Conservation (phyloP, 1,140 invertebrate genomes). For the Macrobrachium rosenbergii region DNA sequence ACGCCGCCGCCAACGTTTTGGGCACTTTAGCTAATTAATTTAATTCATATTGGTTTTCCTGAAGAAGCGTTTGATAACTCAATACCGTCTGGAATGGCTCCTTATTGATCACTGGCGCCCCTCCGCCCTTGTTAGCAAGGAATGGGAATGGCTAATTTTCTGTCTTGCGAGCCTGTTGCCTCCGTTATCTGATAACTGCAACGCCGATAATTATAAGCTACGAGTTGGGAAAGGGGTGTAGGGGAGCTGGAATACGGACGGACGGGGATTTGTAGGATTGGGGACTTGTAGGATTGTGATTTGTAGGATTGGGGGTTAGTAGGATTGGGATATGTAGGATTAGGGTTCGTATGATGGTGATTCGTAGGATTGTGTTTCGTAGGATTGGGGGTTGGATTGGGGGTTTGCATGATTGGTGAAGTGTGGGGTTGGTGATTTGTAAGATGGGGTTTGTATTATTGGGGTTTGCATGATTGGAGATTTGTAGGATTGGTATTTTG, state of each 20-base stretch:
- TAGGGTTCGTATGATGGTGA: too few relatives aligned
- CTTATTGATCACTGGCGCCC: background rate
- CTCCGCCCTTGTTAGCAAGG: background rate
- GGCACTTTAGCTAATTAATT: constrained; percentile 54
- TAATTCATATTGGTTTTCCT: constrained; percentile 46
- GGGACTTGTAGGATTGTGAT: too few relatives aligned
- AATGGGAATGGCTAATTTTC: constrained; percentile 23
- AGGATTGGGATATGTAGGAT: background rate
- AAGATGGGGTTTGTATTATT: too few relatives aligned
- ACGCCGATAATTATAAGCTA: constrained; percentile 19
- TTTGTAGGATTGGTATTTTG: too few relatives aligned
- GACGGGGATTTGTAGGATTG: background rate
- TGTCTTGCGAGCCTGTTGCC: background rate
- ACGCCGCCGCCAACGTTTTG: background rate
- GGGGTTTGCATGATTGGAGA: too few relatives aligned
- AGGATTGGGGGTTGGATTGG: too few relatives aligned
- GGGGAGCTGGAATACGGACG: background rate
- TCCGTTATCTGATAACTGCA: background rate
- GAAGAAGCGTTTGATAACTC: constrained; percentile 46
- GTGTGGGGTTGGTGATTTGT: too few relatives aligned
- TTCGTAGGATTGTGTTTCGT: too few relatives aligned
- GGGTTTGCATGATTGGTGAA: too few relatives aligned
- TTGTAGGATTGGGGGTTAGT: background rate
- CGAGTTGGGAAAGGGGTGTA: background rate
- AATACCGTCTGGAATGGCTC: constrained; percentile 27